These are phyloP conservation scores for Stenotaenia linearis DNA, from an alignment of 2,888 invertebrate genomes.

Conservation along the genomic window DNA sequence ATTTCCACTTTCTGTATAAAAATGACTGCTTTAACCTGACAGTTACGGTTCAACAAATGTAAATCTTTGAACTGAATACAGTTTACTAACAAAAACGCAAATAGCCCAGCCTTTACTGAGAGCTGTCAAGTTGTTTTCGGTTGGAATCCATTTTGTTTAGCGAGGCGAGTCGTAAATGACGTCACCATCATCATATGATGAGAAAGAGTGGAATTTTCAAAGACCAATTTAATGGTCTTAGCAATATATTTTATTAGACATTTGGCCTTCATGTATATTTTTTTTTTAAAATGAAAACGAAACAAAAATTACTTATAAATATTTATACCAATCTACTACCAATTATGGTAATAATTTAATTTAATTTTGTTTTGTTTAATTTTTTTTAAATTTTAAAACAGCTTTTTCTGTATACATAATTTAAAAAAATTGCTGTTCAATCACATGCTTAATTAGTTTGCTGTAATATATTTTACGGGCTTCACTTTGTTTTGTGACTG, in stretches of 20 bases:
- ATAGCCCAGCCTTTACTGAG: not conserved
- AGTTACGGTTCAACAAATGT: too few species aligned
- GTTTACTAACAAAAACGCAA: not conserved
- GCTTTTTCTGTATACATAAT: not conserved
- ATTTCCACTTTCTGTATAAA: not conserved
- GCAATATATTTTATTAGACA: too few species aligned
- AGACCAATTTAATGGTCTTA: too few species aligned
- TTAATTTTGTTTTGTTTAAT: too few species aligned
- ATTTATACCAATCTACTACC: not conserved
- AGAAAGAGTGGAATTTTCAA: not conserved
- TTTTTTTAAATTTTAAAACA: not conserved
- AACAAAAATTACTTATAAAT: not conserved
- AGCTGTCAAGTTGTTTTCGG: not conserved
- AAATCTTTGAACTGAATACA: too few species aligned
- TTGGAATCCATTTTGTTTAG: not conserved
- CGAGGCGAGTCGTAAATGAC: not conserved
- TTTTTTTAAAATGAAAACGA: not conserved
- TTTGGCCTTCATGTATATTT: too few species aligned
- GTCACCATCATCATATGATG: not conserved
- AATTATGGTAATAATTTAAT: not conserved
- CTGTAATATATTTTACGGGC: too few species aligned
- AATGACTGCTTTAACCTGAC: not conserved
- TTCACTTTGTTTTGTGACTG: too few species aligned
- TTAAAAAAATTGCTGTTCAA: not conserved
- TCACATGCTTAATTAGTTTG: too few species aligned